Evolutionary conservation across 2,888 invertebrate genomes (phyloP).

Genomic region (Byasa hedistus): DNA sequence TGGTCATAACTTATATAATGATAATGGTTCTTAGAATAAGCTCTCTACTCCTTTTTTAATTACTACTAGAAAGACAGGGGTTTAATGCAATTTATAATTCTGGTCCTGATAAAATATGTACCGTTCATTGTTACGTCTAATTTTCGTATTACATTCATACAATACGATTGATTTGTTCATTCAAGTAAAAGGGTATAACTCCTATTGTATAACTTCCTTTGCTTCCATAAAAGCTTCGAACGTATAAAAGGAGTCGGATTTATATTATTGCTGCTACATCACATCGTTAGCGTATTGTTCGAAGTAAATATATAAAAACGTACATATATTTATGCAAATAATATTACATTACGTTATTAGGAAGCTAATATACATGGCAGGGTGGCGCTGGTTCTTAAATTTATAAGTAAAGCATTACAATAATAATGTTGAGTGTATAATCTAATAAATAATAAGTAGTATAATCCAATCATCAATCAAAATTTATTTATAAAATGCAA

Average conservation of each 20-base stretch:
- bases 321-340: background rate
- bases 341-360: too few relatives aligned
- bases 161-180: background rate
- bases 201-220: background rate
- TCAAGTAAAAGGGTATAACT: background rate
- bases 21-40: background rate
- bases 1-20: too few relatives aligned
- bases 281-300: background rate
- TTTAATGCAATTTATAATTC: background rate
- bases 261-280: background rate
- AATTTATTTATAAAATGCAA: too few relatives aligned
- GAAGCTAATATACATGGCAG: too few relatives aligned
- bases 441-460: too few relatives aligned
- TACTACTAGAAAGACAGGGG: background rate
- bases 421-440: too few relatives aligned
- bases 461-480: too few relatives aligned
- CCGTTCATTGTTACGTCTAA: constrained; percentile 1
- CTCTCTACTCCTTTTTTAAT: background rate
- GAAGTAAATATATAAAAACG: background rate
- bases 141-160: background rate
- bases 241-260: background rate
- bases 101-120: background rate
- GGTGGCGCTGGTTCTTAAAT: too few relatives aligned
- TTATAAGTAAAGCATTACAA: too few relatives aligned
- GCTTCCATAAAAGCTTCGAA: background rate